These are phyloP conservation scores for Samia ricini DNA, from an alignment of 1,140 invertebrate genomes.

Conservation along the genomic window DNA sequence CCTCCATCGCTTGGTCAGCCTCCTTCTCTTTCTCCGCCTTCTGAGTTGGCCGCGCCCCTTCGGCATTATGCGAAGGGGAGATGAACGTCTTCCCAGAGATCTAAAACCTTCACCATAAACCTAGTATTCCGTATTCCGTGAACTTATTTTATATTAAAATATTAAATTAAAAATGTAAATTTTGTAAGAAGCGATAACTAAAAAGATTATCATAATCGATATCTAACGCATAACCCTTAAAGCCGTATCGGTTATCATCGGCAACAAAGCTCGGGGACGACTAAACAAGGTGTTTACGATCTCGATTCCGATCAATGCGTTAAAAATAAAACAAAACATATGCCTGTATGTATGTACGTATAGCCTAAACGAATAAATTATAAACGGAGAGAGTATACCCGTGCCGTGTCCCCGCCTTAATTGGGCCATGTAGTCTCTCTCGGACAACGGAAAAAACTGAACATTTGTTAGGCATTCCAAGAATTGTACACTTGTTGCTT, in stretches of 20 bases:
- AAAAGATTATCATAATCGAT: constrained; percentile 16
- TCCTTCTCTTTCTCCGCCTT: too few relatives aligned
- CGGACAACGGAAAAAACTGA: constrained; percentile 63
- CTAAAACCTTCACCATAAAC: too few relatives aligned
- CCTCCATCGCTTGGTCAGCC: too few relatives aligned
- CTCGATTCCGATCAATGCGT: constrained; percentile 52
- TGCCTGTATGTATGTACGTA: too few relatives aligned
- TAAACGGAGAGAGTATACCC: constrained; percentile 38
- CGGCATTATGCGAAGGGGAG: too few relatives aligned
- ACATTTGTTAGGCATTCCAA: constrained; percentile 74
- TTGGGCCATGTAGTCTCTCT: constrained; percentile 60
- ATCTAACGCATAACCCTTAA: constrained; percentile 19
- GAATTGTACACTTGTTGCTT: constrained; percentile 70
- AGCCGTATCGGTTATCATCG: constrained; percentile 36
- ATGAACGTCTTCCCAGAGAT: too few relatives aligned
- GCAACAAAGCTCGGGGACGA: constrained; percentile 51
- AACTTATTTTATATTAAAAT: too few relatives aligned
- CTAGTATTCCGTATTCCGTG: too few relatives aligned
- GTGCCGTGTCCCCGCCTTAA: constrained; percentile 57
- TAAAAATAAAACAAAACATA: constrained; percentile 56
- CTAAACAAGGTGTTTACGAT: constrained; percentile 73
- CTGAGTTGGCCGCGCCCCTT: too few relatives aligned
- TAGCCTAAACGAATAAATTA: constrained; percentile 72
- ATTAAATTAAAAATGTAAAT: neutral
- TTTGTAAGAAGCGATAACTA: neutral